phyloP scores from a whole-genome alignment of 2,888 invertebrate genomes.

The Nesidiocoris tenuis region DNA sequence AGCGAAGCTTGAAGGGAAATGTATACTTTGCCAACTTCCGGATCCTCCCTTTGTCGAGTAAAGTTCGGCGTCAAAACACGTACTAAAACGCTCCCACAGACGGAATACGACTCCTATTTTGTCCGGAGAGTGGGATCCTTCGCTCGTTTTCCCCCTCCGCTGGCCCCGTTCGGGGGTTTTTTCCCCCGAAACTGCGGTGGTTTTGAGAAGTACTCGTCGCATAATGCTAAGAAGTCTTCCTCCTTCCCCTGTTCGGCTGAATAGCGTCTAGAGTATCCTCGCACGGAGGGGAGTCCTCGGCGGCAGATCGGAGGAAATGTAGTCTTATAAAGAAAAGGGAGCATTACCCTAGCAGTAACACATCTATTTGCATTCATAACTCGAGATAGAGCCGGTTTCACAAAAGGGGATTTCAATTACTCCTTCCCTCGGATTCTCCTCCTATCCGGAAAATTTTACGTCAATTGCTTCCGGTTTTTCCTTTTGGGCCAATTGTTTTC shows the following conservation, averaged over 20 bases:
- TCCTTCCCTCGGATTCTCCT: constrained; percentile 11
- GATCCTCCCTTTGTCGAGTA: not conserved
- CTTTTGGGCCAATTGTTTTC: constrained; percentile 5
- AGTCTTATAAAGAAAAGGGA: constrained; percentile 7
- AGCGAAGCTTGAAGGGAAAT: too few relatives aligned
- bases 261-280: not conserved
- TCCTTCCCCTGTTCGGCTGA: not conserved
- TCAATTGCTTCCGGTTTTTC: constrained; percentile 4
- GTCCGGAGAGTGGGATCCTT: not conserved
- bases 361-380: constrained; percentile 38
- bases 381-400: constrained; percentile 20
- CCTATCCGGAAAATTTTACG: constrained; percentile 22
- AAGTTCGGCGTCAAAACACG: not conserved
- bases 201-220: not conserved
- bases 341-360: constrained; percentile 9
- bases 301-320: not conserved
- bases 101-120: not conserved
- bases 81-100: not conserved
- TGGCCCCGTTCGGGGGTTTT: not conserved
- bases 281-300: not conserved
- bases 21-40: not conserved
- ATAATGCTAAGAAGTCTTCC: not conserved
- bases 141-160: not conserved
- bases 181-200: not conserved
- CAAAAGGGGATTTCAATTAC: constrained; percentile 34